Base-by-base conservation (phyloP, 2,797 vertebrate genomes). In the Cyprinodon diabolis region DNA sequence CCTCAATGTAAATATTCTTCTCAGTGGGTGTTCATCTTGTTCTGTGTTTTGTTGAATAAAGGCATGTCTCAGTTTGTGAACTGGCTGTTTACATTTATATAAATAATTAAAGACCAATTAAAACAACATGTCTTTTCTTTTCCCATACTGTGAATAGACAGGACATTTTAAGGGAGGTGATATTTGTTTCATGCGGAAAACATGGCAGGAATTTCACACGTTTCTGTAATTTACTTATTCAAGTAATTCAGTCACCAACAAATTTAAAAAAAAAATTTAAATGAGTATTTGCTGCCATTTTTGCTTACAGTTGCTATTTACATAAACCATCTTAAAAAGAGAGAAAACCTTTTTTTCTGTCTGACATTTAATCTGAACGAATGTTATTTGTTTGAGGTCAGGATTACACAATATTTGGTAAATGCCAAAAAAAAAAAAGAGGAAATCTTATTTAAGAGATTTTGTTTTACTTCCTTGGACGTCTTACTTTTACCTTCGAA, bases 11-110 rank as follows among this genome's bases (percentile, higher is more conserved):
- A 84, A 72, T 66, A 76, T 74, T 71, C 45, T 10, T 73, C 21
- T 17, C 30, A 4, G 63, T 74, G 72, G 66, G 3, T 23, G n/a
- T 80, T 75, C 48, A 82, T 84, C 70, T 77, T 74, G 65, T 82
- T 77, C n/a, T 72, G 75, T 88, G 76, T 75, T 51, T 75, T 40
- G 15, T 13, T 72, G 6, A 52, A 57, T 58, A 25, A 25, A 79
- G 66, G 74, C 45, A 55, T 71, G 73, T 68, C 72, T 74, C 77
- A 70, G 45, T 85, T 66, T 78, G 75, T 87, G 71, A 71, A 76
- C 23, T 66, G 77, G 13, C 76, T 60, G 66, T 79, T 76, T 35
- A 6, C n/a, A 1, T 73, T 72, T 76, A 73, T 80, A 43, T 80
- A 66, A 79, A 68, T 14, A 47, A 87, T 83, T 79, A 88, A 85